Percentiles rank a stretch among this genome's conserved stretches.
Evolutionary conservation across 2,888 invertebrate genomes (phyloP).

Genomic region (Patella depressa): DNA sequence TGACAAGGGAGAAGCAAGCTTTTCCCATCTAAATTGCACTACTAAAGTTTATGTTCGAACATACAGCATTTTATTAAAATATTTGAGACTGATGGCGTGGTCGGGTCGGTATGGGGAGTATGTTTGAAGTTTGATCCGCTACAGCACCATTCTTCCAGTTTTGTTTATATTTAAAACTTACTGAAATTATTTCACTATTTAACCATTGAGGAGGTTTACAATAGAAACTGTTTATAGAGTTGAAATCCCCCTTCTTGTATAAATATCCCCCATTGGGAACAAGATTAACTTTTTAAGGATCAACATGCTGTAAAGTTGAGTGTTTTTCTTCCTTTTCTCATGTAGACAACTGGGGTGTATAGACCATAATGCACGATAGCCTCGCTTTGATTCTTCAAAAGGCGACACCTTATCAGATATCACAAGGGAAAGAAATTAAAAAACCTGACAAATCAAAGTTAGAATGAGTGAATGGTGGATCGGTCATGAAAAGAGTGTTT

Average conservation of each 20-base stretch:
- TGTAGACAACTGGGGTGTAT: not conserved
- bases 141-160: too few relatives aligned
- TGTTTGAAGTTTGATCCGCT: too few relatives aligned
- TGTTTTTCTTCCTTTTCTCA: not conserved
- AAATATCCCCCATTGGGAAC: constrained; percentile 2
- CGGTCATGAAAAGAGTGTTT: not conserved
- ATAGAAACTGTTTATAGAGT: not conserved
- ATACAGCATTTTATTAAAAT: too few relatives aligned
- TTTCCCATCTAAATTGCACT: too few relatives aligned
- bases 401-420: not conserved
- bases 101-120: too few relatives aligned
- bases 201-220: not conserved
- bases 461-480: not conserved
- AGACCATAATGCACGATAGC: not conserved
- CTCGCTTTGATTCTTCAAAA: not conserved
- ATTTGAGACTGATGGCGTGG: too few relatives aligned
- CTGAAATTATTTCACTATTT: too few relatives aligned
- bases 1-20: too few relatives aligned
- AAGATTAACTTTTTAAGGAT: constrained; percentile 7
- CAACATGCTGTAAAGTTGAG: constrained; percentile 7
- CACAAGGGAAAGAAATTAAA: not conserved
- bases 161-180: too few relatives aligned
- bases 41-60: too few relatives aligned
- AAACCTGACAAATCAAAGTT: constrained; percentile 2
- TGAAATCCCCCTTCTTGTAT: not conserved